Evolutionary conservation across 2,797 vertebrate species (phyloP), one percentile per base, ranked within the genome.

Genomic region (Dipus sagitta): DNA sequence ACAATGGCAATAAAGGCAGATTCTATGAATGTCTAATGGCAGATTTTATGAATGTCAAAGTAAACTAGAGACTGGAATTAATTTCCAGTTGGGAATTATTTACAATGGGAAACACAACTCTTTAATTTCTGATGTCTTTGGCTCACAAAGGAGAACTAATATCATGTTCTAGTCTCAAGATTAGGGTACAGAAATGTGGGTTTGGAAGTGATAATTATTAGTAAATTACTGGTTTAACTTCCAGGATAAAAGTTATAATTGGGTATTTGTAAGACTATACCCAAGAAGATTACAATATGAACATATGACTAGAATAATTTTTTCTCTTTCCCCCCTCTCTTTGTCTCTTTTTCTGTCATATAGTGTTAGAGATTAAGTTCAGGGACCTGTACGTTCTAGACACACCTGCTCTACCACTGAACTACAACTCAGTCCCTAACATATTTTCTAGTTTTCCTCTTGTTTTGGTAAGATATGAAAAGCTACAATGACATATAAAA

Each of bases 191-290:
- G 30, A 78, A 94, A 4, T 58, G 28, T 67, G 85, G 23, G 70
- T 77, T 71, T 77, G 65, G 24, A 74, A 4, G 62, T 77, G 60
- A 58, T 76, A 86, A 28, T 70, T 77, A 82, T 88, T 82, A 86
- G 30, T 86, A 90, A 82, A 52, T 95, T 6, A 68, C 21, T 95
- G 78, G 20, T 91, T 21, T 75, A 58, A 13, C 34, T 88, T 74
- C 34, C 52, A 91, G 28, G 17, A 42, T 34, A 74, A 79, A 86
- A 74, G 79, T 83, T 83, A 14, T 90, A 75, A 38, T 80, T 85
- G 67, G 70, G 54, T 2, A 58, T 72, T 79, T 84, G 15, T 74
- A 87, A 88, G 72, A 84, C 24, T 75, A 30, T 68, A 79, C 78
- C n/a, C 62, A 86, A 64, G 24, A 74, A 60, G n/a, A 64, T 85